A percentile compares a stretch with the other conserved stretches of the same genome.
Conservation (phyloP, 2,113 vertebrate species). For the Cryptoleucopteryx plumbea region DNA sequence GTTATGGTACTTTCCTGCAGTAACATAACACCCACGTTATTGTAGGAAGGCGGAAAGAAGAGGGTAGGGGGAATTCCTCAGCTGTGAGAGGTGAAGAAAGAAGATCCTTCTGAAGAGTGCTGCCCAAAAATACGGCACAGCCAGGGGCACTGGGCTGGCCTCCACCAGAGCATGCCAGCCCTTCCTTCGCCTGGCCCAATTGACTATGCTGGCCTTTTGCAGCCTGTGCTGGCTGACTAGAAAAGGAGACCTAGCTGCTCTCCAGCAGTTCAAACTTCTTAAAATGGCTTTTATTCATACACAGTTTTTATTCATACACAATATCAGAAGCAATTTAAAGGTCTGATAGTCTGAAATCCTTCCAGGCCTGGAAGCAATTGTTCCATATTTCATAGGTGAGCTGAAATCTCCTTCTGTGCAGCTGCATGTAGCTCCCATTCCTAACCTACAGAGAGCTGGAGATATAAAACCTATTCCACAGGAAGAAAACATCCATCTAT, state of each 20-base stretch:
- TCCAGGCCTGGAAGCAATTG: background rate
- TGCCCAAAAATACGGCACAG: background rate
- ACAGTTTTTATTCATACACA: background rate
- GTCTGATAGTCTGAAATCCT: constrained; percentile 13
- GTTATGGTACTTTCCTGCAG: background rate
- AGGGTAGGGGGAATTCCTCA: background rate
- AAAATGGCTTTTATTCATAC: background rate
- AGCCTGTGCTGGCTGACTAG: background rate
- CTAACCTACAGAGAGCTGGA: background rate
- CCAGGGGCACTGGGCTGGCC: background rate
- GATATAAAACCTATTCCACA: background rate
- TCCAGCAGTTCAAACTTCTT: background rate
- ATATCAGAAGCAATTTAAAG: constrained; percentile 31
- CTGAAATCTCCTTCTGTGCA: background rate
- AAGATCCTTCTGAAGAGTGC: background rate
- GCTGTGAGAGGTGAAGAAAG: background rate
- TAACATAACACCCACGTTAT: accelerated
- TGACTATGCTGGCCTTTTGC: background rate
- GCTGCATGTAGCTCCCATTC: background rate
- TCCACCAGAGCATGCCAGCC: background rate
- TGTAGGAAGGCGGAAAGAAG: background rate
- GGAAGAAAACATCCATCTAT: constrained; percentile 19
- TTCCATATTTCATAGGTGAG: background rate
- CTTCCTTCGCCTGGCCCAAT: background rate
- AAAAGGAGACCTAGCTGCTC: background rate